Percentiles rank a stretch among this genome's conserved stretches.
Conservation (phyloP, 1,140 invertebrate genomes). For the Radopholus similis region DNA sequence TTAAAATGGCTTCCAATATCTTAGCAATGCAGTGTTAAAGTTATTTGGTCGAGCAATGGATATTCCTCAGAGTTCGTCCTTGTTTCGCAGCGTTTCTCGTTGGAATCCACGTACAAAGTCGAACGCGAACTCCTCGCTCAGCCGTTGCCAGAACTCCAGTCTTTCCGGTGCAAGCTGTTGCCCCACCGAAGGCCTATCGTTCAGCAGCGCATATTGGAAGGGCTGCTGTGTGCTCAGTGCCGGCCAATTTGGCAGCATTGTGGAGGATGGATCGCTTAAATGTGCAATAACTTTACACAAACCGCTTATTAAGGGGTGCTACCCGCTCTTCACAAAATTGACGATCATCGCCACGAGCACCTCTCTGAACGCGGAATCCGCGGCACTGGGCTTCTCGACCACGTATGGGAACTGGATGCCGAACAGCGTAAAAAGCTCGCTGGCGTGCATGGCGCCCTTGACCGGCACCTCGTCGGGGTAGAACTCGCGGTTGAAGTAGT, state of each 20-base stretch:
- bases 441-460: slow-evolving; percentile 8
- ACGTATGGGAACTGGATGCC: background rate
- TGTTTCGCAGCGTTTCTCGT: slow-evolving; percentile 7
- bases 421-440: slow-evolving; percentile 19
- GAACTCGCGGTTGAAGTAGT: background rate
- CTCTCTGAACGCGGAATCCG: background rate
- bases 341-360: slow-evolving; percentile 1
- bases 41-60: no score
- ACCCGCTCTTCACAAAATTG: slow-evolving; percentile 27
- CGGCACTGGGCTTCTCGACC: background rate
- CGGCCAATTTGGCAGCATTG: slow-evolving; percentile 6
- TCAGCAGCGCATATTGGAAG: background rate
- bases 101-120: slow-evolving; percentile 28
- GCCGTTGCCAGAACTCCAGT: slow-evolving; percentile 21
- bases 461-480: slow-evolving; percentile 8
- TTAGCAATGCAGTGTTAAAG: no score
- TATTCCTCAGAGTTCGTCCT: slow-evolving; percentile 23
- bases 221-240: background rate
- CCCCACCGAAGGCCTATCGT: background rate
- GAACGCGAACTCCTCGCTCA: slow-evolving; percentile 29
- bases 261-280: slow-evolving; percentile 14
- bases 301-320: background rate
- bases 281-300: slow-evolving; percentile 5
- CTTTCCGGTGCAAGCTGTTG: slow-evolving; percentile 9
- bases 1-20: no score